Percentiles rank a stretch among this genome's conserved stretches.
Conservation (phyloP, 2,888 invertebrate species). For the Linnaemya vulpina region DNA sequence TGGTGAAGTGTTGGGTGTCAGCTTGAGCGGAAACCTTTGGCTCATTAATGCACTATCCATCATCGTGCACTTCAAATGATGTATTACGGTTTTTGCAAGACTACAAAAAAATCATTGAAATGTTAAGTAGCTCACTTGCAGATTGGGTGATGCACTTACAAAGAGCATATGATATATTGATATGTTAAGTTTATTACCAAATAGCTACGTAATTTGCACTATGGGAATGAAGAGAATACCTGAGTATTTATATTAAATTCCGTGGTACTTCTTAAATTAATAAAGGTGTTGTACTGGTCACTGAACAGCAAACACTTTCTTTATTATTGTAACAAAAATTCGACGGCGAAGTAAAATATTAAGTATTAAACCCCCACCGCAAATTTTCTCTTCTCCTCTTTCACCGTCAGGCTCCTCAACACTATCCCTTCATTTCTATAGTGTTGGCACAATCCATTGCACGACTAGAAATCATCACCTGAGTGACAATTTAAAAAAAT, state of each 20-base stretch:
- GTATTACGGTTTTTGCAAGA: constrained; percentile 30
- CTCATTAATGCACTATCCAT: constrained; percentile 60
- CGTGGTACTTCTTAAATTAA: too few species aligned
- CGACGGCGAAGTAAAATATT: too few species aligned
- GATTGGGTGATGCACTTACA: constrained; percentile 46
- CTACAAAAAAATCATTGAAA: constrained; percentile 40
- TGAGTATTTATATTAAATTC: too few species aligned
- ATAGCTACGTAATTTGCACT: constrained; percentile 26
- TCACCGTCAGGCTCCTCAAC: too few species aligned
- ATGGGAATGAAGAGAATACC: neutral
- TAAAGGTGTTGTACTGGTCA: neutral
- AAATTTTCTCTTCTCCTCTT: too few species aligned
- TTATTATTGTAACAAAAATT: too few species aligned
- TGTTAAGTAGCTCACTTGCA: constrained; percentile 49
- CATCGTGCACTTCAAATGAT: constrained; percentile 48
- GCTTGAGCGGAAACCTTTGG: constrained; percentile 52
- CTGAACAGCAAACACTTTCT: too few species aligned
- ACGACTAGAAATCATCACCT: too few species aligned
- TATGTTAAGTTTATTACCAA: constrained; percentile 10
- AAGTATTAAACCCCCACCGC: too few species aligned
- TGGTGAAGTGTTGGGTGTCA: constrained; percentile 1
- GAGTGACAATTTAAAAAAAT: too few species aligned
- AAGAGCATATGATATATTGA: constrained; percentile 15
- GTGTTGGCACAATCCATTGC: too few species aligned
- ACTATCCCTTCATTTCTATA: too few species aligned